phyloP scores from a whole-genome alignment of 2,113 vertebrate species.

The Fregata magnificens region DNA sequence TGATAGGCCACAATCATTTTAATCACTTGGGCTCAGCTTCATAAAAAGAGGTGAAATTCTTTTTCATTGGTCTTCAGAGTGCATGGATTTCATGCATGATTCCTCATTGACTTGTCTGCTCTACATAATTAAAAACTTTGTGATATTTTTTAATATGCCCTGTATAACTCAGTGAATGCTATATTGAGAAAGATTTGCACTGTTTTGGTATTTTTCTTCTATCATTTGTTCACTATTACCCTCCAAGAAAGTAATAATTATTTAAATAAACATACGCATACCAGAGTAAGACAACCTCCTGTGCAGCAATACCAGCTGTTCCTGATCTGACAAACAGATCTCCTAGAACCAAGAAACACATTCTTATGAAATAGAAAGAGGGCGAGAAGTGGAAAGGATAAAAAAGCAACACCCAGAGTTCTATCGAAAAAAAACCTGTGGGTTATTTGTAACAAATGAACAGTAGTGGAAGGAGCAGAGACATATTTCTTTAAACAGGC shows the following conservation, averaged over 20 bases:
- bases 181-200: neutral
- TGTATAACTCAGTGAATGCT: neutral
- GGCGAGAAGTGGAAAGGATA: neutral
- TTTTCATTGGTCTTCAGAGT: constrained; percentile 46
- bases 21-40: constrained; percentile 45
- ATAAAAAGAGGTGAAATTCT: constrained; percentile 52
- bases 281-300: neutral
- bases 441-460: neutral
- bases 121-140: constrained; percentile 19
- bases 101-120: neutral
- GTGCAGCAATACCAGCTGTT: neutral
- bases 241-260: neutral
- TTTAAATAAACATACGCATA: neutral
- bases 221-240: neutral
- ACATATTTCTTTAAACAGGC: neutral
- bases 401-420: neutral
- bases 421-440: neutral
- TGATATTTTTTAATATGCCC: neutral
- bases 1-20: constrained; percentile 30
- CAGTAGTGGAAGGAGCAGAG: neutral
- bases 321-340: neutral
- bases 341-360: neutral
- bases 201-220: neutral
- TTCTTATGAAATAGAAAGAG: neutral
- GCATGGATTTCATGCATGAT: constrained; percentile 38